Evolutionary conservation across 1,140 invertebrate genomes (phyloP), one percentile per base, ranked within the genome.

Genomic region (Drosophila mojavensis): DNA sequence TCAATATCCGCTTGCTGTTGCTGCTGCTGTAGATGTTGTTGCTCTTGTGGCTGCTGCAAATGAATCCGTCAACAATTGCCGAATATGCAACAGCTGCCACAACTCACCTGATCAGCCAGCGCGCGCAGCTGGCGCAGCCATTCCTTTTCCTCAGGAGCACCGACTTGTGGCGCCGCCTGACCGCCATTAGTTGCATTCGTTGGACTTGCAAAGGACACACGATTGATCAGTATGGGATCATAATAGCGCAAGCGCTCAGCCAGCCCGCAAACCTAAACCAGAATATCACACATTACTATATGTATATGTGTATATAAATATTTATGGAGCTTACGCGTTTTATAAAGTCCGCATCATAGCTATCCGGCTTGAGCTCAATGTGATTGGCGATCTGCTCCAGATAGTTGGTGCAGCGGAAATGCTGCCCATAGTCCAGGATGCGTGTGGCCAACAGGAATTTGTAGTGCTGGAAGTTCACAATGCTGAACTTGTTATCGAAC

Each of bases 371-470:
- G 59, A 94, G 93, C 3, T 93, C 91, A n/a, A 97, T 94, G 50
- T 95, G 94, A 9, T 94, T 92, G 5, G 96, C 94, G 6, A 98
- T 95, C 74, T 95, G 94, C 94, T 98, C 97, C 81, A 96, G 94
- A 93, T 98, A 98, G 41, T 88, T 89, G 69, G 84, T 96, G 94
- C 67, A 98, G 91, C 36, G 97, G 95, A 92, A 97, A 95, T 91
- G 96, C 94, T 76, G 95, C 9, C 97, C 97, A 90, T 94, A 94
- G 85, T 98, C 97, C 28, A 95, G 93, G 74, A 98, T 94, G 66
- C 96, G 94, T 17, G 94, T 93, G 11, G 97, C 96, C 75, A 96
- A 79, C 60, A 96, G 85, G 81, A 95, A 95, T 93, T 97, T 97
- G 91, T 96, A 97, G 47, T 94, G 93, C 94, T 97, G 95, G 79